Evolutionary conservation across 2,113 vertebrate species (phyloP).

Genomic region (Istiophorus platypterus): DNA sequence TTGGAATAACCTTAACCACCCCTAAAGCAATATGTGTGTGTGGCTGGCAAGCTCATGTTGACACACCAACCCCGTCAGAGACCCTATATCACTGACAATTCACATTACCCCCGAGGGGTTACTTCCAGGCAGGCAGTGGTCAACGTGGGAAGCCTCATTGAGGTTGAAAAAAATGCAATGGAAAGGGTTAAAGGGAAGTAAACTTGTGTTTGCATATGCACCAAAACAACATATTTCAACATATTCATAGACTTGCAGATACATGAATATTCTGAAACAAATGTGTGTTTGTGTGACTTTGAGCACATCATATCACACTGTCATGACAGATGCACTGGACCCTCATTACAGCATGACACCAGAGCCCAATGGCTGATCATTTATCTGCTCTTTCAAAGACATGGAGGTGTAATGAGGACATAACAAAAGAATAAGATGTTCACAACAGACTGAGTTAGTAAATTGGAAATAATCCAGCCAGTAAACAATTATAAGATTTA

Average conservation of each 20-base stretch:
- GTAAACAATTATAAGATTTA: too few relatives aligned
- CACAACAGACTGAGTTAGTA: too few relatives aligned
- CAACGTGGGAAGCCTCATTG: background rate
- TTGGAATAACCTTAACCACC: conserved; percentile 57
- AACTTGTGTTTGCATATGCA: too few relatives aligned
- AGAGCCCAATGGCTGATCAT: background rate
- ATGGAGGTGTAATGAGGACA: background rate
- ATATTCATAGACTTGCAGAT: background rate
- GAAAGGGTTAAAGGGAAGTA: too few relatives aligned
- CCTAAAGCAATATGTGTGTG: conserved; percentile 13
- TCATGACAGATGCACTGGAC: background rate
- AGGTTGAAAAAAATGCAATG: background rate
- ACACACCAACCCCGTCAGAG: conserved; percentile 28
- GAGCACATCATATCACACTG: background rate
- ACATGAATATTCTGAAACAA: background rate
- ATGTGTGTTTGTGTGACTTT: background rate
- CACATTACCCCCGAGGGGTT: background rate
- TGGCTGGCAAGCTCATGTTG: conserved; percentile 27
- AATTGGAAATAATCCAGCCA: too few relatives aligned
- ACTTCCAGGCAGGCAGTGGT: background rate
- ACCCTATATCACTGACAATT: conserved; percentile 25
- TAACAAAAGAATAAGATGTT: too few relatives aligned
- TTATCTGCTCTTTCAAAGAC: background rate
- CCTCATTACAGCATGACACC: background rate
- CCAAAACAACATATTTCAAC: background rate